A percentile compares a stretch with the other conserved stretches of the same genome.
These are phyloP conservation scores for Musca vetustissima DNA, from an alignment of 1,140 invertebrate genomes.

Conservation along the genomic window DNA sequence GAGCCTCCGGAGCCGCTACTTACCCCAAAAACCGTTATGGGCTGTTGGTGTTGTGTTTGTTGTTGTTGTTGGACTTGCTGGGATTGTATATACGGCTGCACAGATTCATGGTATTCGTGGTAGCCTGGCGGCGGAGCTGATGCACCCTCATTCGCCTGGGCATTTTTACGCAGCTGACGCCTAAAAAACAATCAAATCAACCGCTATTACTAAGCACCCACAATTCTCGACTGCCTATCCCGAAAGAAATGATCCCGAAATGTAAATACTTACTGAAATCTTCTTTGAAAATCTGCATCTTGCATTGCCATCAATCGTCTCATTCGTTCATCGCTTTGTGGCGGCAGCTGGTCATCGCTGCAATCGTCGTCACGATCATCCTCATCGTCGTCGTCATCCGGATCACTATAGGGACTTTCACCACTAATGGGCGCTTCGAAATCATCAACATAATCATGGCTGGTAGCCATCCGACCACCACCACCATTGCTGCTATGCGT, in stretches of 20 bases:
- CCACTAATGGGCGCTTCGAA: slow-evolving; percentile 35
- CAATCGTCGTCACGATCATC: slow-evolving; percentile 36
- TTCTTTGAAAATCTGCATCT: slow-evolving; percentile 56
- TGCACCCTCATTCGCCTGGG: slow-evolving; percentile 18
- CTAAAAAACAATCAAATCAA: neutral
- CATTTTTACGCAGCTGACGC: slow-evolving; percentile 47
- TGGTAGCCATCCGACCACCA: slow-evolving; percentile 67
- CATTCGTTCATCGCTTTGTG: slow-evolving; percentile 53
- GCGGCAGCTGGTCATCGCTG: slow-evolving; percentile 34
- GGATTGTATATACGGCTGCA: neutral
- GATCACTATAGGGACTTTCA: slow-evolving; percentile 22
- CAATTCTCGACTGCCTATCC: no score
- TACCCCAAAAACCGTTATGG: slow-evolving; percentile 53
- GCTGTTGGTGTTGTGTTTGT: slow-evolving; percentile 32
- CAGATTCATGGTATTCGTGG: slow-evolving; percentile 39
- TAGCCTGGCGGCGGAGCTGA: neutral
- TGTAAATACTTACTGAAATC: slow-evolving; percentile 48
- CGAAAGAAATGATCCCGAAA: no score
- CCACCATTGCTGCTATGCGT: slow-evolving; percentile 13
- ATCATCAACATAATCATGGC: slow-evolving; percentile 48
- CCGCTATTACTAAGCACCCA: no score
- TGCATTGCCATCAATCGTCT: slow-evolving; percentile 55
- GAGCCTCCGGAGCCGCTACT: slow-evolving; percentile 54
- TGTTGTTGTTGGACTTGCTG: slow-evolving; percentile 25
- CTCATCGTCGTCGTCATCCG: slow-evolving; percentile 40